Conservation (phyloP, 2,888 invertebrate species). For the Drosophila austrosaltans region DNA sequence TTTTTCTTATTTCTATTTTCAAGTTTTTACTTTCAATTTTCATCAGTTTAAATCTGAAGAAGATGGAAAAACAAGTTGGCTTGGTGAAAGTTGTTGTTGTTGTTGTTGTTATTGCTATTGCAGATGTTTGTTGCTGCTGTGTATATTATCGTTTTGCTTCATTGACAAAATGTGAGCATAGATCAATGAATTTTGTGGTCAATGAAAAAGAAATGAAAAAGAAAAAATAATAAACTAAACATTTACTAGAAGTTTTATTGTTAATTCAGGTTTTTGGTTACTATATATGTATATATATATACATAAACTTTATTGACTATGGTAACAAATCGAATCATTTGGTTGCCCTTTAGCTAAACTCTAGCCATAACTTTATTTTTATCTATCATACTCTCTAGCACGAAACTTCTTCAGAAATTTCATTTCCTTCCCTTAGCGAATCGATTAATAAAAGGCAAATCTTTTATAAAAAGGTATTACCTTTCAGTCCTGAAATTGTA, state of each 20-base stretch:
- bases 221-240: not conserved
- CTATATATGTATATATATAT: not conserved
- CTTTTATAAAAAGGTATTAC: too few relatives aligned
- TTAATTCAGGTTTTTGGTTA: not conserved
- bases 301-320: too few relatives aligned
- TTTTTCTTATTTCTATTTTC: constrained; percentile 2
- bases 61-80: not conserved
- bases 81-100: constrained; percentile 17
- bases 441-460: too few relatives aligned
- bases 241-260: not conserved
- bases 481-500: too few relatives aligned
- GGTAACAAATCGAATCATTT: too few relatives aligned
- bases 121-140: constrained; percentile 13
- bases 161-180: constrained; percentile 40
- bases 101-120: constrained; percentile 9
- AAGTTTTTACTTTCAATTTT: constrained; percentile 9
- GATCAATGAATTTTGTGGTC: constrained; percentile 40
- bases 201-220: not conserved
- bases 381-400: too few relatives aligned
- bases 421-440: too few relatives aligned
- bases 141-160: constrained; percentile 30
- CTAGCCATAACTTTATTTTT: too few relatives aligned
- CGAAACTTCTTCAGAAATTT: too few relatives aligned
- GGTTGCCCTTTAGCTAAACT: too few relatives aligned
- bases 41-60: constrained; percentile 9